phyloP scores from a whole-genome alignment of 2,113 vertebrate genomes.

The Poeciliopsis prolifica region DNA sequence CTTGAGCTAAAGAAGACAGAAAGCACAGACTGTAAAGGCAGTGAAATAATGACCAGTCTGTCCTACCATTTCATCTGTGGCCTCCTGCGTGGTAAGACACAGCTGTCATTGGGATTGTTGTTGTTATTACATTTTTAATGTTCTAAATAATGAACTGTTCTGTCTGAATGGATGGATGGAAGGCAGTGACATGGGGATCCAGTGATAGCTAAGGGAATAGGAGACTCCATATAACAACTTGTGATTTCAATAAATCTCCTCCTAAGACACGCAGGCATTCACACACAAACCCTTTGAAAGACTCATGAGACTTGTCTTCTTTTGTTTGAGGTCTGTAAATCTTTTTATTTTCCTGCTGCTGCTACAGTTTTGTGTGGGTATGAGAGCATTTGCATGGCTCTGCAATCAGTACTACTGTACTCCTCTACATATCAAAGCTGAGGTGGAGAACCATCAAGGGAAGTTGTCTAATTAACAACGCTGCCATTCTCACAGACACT shows the following conservation, averaged over 20 bases:
- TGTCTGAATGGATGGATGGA: constrained; percentile 30
- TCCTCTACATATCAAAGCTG: constrained; percentile 51
- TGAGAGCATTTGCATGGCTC: constrained; percentile 17
- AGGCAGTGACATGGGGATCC: constrained; percentile 46
- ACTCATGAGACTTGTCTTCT: constrained; percentile 54
- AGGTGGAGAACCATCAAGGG: constrained; percentile 55
- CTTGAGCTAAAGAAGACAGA: constrained; percentile 12
- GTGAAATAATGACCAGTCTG: constrained; percentile 12
- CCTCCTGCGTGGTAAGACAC: constrained; percentile 23
- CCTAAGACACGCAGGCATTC: constrained; percentile 8
- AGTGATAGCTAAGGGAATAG: constrained; percentile 34
- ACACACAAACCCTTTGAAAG: constrained; percentile 50
- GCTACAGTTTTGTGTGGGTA: constrained; percentile 15
- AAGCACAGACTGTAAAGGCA: constrained; percentile 7
- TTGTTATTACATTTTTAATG: constrained; percentile 31
- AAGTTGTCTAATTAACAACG: constrained; percentile 55
- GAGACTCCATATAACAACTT: constrained; percentile 26
- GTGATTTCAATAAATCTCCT: constrained; percentile 29
- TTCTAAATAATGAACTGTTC: neutral
- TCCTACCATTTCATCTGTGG: constrained; percentile 34
- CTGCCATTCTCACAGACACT: constrained; percentile 43
- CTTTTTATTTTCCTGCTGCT: constrained; percentile 38
- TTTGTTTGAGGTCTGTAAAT: constrained; percentile 36
- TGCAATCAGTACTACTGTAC: constrained; percentile 53
- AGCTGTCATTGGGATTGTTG: constrained; percentile 14